Evolutionary conservation across 1,140 invertebrate genomes (phyloP).

Genomic region (Hypsibius dujardini): DNA sequence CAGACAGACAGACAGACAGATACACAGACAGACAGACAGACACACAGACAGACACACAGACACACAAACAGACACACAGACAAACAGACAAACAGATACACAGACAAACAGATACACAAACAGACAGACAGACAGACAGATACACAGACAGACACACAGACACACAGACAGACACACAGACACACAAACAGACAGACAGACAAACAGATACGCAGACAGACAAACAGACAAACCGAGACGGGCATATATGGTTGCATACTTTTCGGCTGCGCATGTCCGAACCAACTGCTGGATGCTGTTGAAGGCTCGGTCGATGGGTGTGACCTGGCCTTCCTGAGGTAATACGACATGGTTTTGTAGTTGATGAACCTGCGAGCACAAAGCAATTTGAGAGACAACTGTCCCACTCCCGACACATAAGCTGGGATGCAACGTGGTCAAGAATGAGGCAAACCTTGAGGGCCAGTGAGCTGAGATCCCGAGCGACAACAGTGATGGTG

Average conservation of each 20-base stretch:
- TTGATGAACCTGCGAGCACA: neutral
- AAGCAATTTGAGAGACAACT: too few species aligned
- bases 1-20: neutral
- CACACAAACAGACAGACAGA: too few species aligned
- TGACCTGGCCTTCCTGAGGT: neutral
- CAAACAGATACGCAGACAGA: neutral
- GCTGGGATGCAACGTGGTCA: too few species aligned
- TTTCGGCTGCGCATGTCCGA: conserved; percentile 10
- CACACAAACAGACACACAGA: too few species aligned
- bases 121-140: neutral
- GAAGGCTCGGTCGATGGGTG: conserved; percentile 13
- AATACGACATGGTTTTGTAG: neutral
- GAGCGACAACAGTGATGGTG: neutral
- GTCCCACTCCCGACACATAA: too few species aligned
- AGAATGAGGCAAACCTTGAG: neutral
- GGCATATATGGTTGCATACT: neutral
- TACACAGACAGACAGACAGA: neutral
- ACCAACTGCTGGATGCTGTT: neutral
- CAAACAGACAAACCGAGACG: neutral
- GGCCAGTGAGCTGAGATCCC: conserved; percentile 11
- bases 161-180: too few species aligned
- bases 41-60: too few species aligned
- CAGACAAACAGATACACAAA: neutral
- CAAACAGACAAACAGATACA: too few species aligned
- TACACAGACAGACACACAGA: neutral